A percentile compares a stretch with the other conserved stretches of the same genome.
Conservation (phyloP, 2,797 vertebrate species). For the Atherinosoma microstoma region DNA sequence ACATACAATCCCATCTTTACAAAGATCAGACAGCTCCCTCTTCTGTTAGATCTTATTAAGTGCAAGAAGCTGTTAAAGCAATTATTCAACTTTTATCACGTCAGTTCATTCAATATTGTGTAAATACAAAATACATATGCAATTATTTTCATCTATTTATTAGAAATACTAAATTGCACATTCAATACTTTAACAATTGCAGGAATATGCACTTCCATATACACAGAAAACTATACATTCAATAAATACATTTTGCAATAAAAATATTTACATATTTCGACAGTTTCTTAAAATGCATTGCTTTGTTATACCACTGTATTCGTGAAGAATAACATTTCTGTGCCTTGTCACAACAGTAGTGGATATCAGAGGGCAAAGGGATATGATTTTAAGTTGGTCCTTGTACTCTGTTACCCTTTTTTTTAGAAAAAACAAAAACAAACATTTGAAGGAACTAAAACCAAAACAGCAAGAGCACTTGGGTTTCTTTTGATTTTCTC, state of each 20-base stretch:
- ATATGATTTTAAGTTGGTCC: conserved; percentile 13
- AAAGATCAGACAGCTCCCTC: conserved; percentile 57
- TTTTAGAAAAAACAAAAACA: conserved; percentile 28
- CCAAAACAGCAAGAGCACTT: conserved; percentile 74
- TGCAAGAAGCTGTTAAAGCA: conserved; percentile 38
- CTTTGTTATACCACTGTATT: conserved; percentile 19
- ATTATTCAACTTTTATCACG: neutral
- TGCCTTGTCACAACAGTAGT: conserved; percentile 13
- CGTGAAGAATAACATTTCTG: conserved; percentile 22
- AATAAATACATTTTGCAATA: conserved; percentile 62
- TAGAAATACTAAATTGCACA: conserved; percentile 54
- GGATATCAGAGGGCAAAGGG: conserved; percentile 17
- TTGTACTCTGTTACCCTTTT: conserved; percentile 3
- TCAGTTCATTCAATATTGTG: neutral
- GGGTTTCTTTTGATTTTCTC: conserved; percentile 39
- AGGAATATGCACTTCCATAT: conserved; percentile 32
- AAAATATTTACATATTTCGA: conserved; percentile 64
- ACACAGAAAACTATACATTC: conserved; percentile 39
- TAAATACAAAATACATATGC: neutral
- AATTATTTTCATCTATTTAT: conserved; percentile 40
- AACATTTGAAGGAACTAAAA: conserved; percentile 33
- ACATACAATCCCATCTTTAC: neutral
- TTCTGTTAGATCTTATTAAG: conserved; percentile 38
- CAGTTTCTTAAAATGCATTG: conserved; percentile 42
- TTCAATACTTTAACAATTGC: conserved; percentile 38